Evolutionary conservation across 2,113 vertebrate genomes (phyloP), one percentile per base, ranked within the genome.

Genomic region (Oceanites oceanicus): DNA sequence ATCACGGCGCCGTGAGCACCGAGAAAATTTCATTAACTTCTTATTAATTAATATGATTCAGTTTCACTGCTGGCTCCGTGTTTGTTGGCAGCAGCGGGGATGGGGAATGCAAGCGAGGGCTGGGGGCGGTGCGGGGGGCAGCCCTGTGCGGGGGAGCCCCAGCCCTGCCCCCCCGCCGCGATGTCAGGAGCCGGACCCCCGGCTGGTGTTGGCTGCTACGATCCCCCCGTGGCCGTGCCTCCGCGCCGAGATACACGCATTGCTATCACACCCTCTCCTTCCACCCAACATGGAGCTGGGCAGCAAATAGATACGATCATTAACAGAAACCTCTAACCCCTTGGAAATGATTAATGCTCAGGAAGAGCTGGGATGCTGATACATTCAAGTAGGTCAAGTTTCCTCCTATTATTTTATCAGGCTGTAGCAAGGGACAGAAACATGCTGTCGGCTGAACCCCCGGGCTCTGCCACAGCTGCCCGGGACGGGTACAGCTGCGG

Each of bases 131-230:
- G 12, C 32, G 8, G 2, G 7, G 70, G 61, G 14, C 40, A 26
- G 52, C 44, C n/a, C 38, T 14, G 32, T 1, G n/a, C 6, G 10
- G 30, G 17, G 59, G 27, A 44, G 2, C 18, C 16, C 67, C 91
- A 78, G 68, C 38, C 22, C 36, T 19, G 17, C 36, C 7, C 45
- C 74, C 13, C 0, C 2, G 0, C 7, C 1, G 6, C 0, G 2
- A 1, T 5, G 38, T 68, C 2, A 0, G 32, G 19, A 55, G 32
- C 23, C 4, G 9, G 70, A 19, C 34, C 29, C 81, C 17, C 1
- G 0, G 22, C 50, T 9, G 21, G 20, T 14, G 14, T 2, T n/a
- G 65, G 40, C 94, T 56, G 25, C 76, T 68, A 18, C 55, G 12
- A 26, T 29, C 72, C 72, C 9, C 0, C 44, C 72, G 9, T 0